phyloP scores from a whole-genome alignment of 2,888 invertebrate genomes.

The Melipona bicolor region DNA sequence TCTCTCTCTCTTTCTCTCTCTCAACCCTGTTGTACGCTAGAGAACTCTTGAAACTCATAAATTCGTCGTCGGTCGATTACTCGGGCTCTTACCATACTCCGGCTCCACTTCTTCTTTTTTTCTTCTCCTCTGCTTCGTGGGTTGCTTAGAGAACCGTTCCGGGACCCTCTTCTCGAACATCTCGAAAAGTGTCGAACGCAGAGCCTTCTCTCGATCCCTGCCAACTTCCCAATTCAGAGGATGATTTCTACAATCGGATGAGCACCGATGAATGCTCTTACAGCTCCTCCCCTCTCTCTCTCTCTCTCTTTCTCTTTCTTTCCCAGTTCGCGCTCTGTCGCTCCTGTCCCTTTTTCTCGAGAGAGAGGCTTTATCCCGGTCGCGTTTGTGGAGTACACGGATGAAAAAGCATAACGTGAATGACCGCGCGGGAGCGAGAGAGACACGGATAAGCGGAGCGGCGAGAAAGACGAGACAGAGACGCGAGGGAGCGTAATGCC shows the following conservation, averaged over 20 bases:
- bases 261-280: conserved; percentile 45
- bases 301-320: not conserved
- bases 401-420: conserved; percentile 66
- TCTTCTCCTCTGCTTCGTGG: not conserved
- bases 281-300: not conserved
- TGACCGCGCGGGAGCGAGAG: conserved; percentile 25
- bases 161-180: conserved; percentile 16
- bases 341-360: not conserved
- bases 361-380: conserved; percentile 44
- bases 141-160: conserved; percentile 1
- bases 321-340: no score
- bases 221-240: conserved; percentile 21
- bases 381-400: conserved; percentile 53
- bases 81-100: conserved; percentile 5
- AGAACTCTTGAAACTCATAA: conserved; percentile 38
- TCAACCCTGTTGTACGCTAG: not conserved
- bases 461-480: no score
- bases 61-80: conserved; percentile 42
- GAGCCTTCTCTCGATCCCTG: not conserved
- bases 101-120: not conserved
- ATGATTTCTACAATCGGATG: conserved; percentile 45
- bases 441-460: not conserved
- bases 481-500: no score
- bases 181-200: conserved; percentile 41
- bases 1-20: not conserved